Evolutionary conservation across 2,888 invertebrate species (phyloP).

Genomic region (Idaea straminata): DNA sequence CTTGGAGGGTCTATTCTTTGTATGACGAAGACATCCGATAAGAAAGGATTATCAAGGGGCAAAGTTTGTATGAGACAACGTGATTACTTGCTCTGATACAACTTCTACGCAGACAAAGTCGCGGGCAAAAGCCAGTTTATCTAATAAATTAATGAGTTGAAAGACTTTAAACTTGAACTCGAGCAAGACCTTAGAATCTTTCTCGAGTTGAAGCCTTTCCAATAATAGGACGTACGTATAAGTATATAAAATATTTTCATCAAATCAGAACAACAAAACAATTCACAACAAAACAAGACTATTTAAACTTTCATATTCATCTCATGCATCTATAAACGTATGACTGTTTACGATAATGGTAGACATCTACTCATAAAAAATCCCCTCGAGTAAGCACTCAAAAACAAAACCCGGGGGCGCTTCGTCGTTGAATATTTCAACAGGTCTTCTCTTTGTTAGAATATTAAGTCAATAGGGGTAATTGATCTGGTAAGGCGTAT

Average conservation of each 20-base stretch:
- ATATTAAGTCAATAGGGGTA: constrained; percentile 79
- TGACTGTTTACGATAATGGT: constrained; percentile 68
- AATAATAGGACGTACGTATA: too few relatives aligned
- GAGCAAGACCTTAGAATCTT: too few relatives aligned
- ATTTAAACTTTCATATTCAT: constrained; percentile 37
- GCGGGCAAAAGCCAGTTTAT: too few relatives aligned
- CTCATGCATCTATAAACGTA: constrained; percentile 35
- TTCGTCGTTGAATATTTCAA: constrained; percentile 74
- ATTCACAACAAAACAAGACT: constrained; percentile 21
- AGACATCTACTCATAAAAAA: constrained; percentile 70
- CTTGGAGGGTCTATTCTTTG: too few relatives aligned
- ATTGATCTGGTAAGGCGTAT: constrained; percentile 71
- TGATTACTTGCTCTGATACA: too few relatives aligned
- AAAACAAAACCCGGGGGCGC: constrained; percentile 70
- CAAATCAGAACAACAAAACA: constrained; percentile 8
- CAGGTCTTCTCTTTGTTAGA: constrained; percentile 72
- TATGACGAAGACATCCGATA: too few relatives aligned
- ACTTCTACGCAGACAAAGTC: too few relatives aligned
- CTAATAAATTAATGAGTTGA: too few relatives aligned
- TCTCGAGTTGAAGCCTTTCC: too few relatives aligned
- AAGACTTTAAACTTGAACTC: too few relatives aligned
- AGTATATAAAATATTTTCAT: background rate
- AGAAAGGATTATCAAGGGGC: too few relatives aligned
- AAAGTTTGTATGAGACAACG: too few relatives aligned
- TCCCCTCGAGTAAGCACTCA: constrained; percentile 66